Evolutionary conservation across 2,888 invertebrate genomes (phyloP).

Genomic region (Pterostichus niger): DNA sequence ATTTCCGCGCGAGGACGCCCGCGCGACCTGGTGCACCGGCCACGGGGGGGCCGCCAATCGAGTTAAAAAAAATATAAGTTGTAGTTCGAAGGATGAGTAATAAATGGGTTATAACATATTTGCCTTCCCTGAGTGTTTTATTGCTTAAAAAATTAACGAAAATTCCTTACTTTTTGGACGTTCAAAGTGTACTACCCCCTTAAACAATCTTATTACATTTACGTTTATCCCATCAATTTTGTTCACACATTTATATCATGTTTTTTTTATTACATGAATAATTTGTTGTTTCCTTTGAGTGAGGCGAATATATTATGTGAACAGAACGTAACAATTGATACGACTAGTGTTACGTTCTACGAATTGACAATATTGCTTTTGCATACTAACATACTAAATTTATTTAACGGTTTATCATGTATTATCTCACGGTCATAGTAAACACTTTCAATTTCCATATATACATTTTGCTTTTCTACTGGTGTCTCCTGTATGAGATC

Average conservation of each 20-base stretch:
- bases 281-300: constrained; percentile 38
- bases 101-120: too few species aligned
- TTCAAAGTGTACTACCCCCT: too few species aligned
- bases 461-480: background rate
- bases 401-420: constrained; percentile 36
- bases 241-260: constrained; percentile 49
- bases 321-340: constrained; percentile 42
- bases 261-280: constrained; percentile 48
- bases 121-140: too few species aligned
- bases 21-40: too few species aligned
- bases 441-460: constrained; percentile 1
- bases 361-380: constrained; percentile 37
- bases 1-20: too few species aligned
- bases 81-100: too few species aligned
- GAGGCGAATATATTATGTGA: constrained; percentile 48
- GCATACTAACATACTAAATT: constrained; percentile 47
- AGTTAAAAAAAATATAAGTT: too few species aligned
- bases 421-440: constrained; percentile 9
- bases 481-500: too few species aligned
- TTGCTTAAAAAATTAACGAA: too few species aligned
- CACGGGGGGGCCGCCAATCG: too few species aligned
- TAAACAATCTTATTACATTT: too few species aligned
- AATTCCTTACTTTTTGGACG: too few species aligned
- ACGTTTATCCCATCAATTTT: constrained; percentile 36
- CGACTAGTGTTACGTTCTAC: constrained; percentile 33